Percentiles rank a stretch among this genome's conserved stretches.
phyloP scores from a whole-genome alignment of 2,888 invertebrate species.

The Caenorhabditis angaria region DNA sequence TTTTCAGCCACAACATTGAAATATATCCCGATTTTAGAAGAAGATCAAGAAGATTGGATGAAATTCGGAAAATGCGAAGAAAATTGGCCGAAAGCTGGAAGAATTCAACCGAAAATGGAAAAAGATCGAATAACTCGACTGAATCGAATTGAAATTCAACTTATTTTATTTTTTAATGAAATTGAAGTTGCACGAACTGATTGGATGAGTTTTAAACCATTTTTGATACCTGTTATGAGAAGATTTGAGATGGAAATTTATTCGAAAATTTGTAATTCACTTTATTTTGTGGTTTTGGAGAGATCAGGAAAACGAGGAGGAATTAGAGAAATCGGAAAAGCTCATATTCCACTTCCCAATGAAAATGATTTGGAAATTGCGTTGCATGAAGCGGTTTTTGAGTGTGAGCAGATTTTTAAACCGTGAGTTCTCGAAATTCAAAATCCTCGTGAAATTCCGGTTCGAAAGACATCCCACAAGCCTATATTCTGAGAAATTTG shows the following conservation, averaged over 20 bases:
- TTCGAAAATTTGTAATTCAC: slow-evolving; percentile 11
- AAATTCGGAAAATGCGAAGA: slow-evolving; percentile 13
- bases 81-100: slow-evolving; percentile 20
- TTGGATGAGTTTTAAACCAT: slow-evolving; percentile 23
- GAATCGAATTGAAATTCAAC: slow-evolving; percentile 14
- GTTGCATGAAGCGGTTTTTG: slow-evolving; percentile 30
- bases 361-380: slow-evolving; percentile 29
- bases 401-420: slow-evolving; percentile 12
- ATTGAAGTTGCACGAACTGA: slow-evolving; percentile 28
- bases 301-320: slow-evolving; percentile 10
- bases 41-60: slow-evolving; percentile 3
- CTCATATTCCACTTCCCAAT: slow-evolving; percentile 20
- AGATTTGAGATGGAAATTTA: slow-evolving; percentile 33
- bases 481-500: background rate
- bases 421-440: slow-evolving; percentile 16
- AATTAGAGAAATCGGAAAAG: slow-evolving; percentile 24
- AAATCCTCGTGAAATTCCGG: background rate
- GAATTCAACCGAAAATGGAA: slow-evolving; percentile 17
- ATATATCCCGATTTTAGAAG: background rate
- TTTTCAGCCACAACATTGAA: slow-evolving; percentile 21
- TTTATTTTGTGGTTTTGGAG: slow-evolving; percentile 22
- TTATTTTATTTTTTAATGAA: slow-evolving; percentile 34
- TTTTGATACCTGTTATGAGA: slow-evolving; percentile 19
- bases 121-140: slow-evolving; percentile 14
- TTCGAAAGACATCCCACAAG: background rate